Evolutionary conservation across 2,888 invertebrate species (phyloP).

Genomic region (Theretra japonica): DNA sequence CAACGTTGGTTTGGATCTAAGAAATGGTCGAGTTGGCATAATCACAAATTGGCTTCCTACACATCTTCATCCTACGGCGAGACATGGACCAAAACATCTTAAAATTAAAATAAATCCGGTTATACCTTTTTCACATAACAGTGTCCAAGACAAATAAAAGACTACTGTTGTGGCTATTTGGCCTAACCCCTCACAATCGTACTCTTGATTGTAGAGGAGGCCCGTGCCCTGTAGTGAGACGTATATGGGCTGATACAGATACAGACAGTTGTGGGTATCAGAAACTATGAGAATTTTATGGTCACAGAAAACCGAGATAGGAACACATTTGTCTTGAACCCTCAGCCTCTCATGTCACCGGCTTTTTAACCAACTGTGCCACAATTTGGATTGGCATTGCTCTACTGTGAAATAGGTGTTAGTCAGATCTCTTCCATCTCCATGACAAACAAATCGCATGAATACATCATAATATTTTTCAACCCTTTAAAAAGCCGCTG

Average conservation of each 20-base stretch:
- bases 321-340: too few relatives aligned
- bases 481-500: constrained; percentile 39
- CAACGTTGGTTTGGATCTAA: neutral
- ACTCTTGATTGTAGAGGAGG: too few relatives aligned
- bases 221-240: too few relatives aligned
- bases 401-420: neutral
- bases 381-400: neutral
- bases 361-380: too few relatives aligned
- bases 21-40: neutral
- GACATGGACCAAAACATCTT: constrained; percentile 3
- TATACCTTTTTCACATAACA: neutral
- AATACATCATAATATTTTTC: neutral
- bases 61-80: neutral
- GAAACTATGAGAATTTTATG: too few relatives aligned
- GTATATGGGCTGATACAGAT: too few relatives aligned
- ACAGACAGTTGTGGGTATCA: too few relatives aligned
- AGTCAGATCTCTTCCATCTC: neutral
- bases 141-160: too few relatives aligned
- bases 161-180: too few relatives aligned
- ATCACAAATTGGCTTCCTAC: neutral
- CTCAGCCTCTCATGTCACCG: too few relatives aligned
- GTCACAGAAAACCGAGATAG: too few relatives aligned
- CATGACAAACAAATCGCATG: neutral
- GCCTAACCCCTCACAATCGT: too few relatives aligned
- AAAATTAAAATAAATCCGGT: neutral